Evolutionary conservation across 2,797 vertebrate genomes (phyloP).

Genomic region (Melanotaenia trifasciata): DNA sequence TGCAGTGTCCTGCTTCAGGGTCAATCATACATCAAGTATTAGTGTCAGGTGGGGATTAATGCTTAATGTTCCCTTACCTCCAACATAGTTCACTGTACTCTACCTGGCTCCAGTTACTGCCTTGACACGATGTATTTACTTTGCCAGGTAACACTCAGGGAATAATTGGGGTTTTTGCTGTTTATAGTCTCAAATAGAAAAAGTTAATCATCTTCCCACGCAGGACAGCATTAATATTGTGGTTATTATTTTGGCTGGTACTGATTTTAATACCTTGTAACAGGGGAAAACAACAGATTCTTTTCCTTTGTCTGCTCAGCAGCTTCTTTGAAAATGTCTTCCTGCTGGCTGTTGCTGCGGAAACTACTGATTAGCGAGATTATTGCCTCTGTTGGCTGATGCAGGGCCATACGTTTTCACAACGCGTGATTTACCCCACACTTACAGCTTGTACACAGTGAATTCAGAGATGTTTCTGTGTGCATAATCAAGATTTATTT

Average conservation of each 20-base stretch:
- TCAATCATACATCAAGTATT: constrained; percentile 89
- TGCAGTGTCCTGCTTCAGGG: constrained; percentile 81
- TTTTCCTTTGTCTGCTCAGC: constrained; percentile 35
- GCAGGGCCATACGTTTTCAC: constrained; percentile 67
- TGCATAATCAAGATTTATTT: constrained; percentile 77
- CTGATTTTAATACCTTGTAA: neutral
- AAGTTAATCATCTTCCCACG: neutral
- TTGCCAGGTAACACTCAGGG: constrained; percentile 12
- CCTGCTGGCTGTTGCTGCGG: constrained; percentile 60
- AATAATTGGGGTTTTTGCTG: neutral
- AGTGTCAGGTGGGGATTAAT: constrained; percentile 90
- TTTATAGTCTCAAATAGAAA: neutral
- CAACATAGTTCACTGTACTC: constrained; percentile 64
- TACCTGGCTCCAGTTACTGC: constrained; percentile 49
- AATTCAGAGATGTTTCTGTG: constrained; percentile 56
- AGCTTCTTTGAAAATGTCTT: constrained; percentile 36
- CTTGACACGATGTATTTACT: constrained; percentile 27
- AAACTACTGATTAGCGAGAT: constrained; percentile 70
- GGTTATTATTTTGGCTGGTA: constrained; percentile 10
- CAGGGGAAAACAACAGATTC: constrained; percentile 6
- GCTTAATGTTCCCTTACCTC: constrained; percentile 79
- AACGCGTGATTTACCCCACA: constrained; percentile 80
- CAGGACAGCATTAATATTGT: neutral
- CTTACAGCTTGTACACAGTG: constrained; percentile 67
- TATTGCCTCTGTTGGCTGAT: constrained; percentile 80